Evolutionary conservation across 2,113 vertebrate species (phyloP), one percentile per base, ranked within the genome.

Genomic region (Globicephala melas): DNA sequence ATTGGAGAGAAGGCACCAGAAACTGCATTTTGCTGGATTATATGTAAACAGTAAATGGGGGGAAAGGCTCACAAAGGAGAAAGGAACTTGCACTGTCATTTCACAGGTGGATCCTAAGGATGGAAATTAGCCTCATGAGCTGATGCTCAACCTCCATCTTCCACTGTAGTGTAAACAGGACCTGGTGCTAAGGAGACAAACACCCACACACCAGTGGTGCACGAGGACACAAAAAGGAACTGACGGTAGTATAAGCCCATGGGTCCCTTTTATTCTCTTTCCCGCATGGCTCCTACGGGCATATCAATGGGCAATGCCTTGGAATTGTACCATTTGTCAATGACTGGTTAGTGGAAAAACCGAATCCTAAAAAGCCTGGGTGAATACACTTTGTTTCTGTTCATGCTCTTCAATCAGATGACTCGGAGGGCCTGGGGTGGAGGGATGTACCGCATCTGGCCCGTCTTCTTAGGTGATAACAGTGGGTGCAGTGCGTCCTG

Each of bases 401-500:
- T 84, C 21, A 21, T 50, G 85, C 67, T 98, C 97, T 97, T 97
- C 95, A 50, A 55, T 94, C 90, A 80, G 95, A 71, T 83, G 92
- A 38, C 6, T 3, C 25, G 67, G 83, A 36, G 21, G 71, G 86
- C 86, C 38, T n/a, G 36, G 41, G 84, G 31, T 25, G 38, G 86
- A 94, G 92, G 91, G 97, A 94, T 83, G 87, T 86, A 92, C 94
- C 3, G 2, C 84, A 23, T 50, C 80, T 1, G 58, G 74, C 36
- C 47, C 5, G n/a, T 95, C 73, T 85, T 77, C 94, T 99, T 99
- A 99, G 98, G 99, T 99, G 98, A 99, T 99, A 96, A 99, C 99
- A 1, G 99, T 99, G 5, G 99, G 99, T 9, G 98, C 99, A 0
- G 98, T 98, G 95, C 99, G 99, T 41, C 99, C 99, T 0, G 99